These are phyloP conservation scores for Tineola bisselliella DNA, from an alignment of 2,888 invertebrate genomes.

Conservation along the genomic window DNA sequence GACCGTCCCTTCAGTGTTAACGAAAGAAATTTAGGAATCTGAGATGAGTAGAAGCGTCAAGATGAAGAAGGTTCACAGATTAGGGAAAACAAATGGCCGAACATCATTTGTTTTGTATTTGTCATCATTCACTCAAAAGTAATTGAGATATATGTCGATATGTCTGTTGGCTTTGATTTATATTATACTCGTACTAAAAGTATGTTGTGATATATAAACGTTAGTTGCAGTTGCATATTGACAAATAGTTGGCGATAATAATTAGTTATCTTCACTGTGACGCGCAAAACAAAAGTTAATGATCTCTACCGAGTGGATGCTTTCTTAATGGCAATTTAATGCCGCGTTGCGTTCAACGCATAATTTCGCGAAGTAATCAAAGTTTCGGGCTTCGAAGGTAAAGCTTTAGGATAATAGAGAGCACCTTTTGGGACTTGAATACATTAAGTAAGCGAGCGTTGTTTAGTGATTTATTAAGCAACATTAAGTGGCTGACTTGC, in stretches of 20 bases:
- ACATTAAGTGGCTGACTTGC: conserved; percentile 22
- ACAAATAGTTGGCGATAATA: background rate
- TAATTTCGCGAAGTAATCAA: conserved; percentile 53
- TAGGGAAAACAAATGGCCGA: too few species aligned
- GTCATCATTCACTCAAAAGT: too few species aligned
- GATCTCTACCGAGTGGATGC: conserved; percentile 36
- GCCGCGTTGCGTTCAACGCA: conserved; percentile 35
- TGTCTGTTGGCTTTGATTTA: too few species aligned
- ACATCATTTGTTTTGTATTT: too few species aligned
- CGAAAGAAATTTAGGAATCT: too few species aligned
- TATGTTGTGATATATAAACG: background rate
- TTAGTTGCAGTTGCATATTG: background rate
- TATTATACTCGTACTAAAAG: background rate
- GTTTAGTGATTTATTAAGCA: conserved; percentile 36
- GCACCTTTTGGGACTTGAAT: conserved; percentile 40
- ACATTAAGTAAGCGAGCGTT: conserved; percentile 39
- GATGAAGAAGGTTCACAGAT: too few species aligned
- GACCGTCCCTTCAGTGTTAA: too few species aligned
- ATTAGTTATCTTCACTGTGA: background rate
- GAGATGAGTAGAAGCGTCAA: too few species aligned
- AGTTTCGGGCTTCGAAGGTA: conserved; percentile 32
- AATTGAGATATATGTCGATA: too few species aligned
- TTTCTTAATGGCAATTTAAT: conserved; percentile 57
- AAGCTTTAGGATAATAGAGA: conserved; percentile 31
- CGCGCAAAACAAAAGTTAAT: conserved; percentile 26